phyloP scores from a whole-genome alignment of 2,888 invertebrate genomes.

The Dynastes grantii region DNA sequence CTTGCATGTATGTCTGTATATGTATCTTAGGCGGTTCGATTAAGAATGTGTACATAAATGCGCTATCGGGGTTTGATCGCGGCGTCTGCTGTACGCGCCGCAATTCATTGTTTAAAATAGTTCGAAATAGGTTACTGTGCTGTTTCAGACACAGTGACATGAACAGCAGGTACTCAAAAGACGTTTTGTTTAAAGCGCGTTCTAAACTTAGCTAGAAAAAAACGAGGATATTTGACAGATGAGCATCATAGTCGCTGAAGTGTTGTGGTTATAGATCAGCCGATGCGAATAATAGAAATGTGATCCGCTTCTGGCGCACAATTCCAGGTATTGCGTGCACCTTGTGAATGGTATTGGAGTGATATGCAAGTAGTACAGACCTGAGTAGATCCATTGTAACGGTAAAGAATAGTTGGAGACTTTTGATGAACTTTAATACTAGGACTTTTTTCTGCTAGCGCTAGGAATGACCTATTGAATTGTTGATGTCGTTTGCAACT shows the following conservation, averaged over 20 bases:
- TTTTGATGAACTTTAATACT: too few relatives aligned
- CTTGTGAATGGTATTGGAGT: too few relatives aligned
- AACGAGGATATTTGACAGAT: constrained; percentile 25
- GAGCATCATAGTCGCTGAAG: constrained; percentile 18
- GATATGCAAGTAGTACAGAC: too few relatives aligned
- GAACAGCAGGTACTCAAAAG: constrained; percentile 30
- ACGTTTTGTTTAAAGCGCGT: constrained; percentile 18
- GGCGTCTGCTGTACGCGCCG: neutral
- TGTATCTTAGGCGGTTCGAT: neutral
- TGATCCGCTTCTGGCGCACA: constrained; percentile 7
- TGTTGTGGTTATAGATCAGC: constrained; percentile 38
- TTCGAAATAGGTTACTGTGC: constrained; percentile 30
- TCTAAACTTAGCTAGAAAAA: constrained; percentile 23
- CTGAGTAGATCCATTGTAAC: too few relatives aligned
- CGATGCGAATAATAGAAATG: constrained; percentile 19
- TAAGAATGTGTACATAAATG: constrained; percentile 12
- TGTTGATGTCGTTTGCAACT: too few relatives aligned
- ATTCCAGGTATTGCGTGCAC: too few relatives aligned
- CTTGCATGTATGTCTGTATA: neutral
- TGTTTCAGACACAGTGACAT: constrained; percentile 19
- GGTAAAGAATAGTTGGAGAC: too few relatives aligned
- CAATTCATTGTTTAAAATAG: constrained; percentile 10
- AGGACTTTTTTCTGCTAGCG: too few relatives aligned
- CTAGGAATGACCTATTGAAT: too few relatives aligned
- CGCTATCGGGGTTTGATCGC: neutral